These are phyloP conservation scores for Megalops atlanticus DNA, from an alignment of 2,113 vertebrate genomes.

Conservation along the genomic window DNA sequence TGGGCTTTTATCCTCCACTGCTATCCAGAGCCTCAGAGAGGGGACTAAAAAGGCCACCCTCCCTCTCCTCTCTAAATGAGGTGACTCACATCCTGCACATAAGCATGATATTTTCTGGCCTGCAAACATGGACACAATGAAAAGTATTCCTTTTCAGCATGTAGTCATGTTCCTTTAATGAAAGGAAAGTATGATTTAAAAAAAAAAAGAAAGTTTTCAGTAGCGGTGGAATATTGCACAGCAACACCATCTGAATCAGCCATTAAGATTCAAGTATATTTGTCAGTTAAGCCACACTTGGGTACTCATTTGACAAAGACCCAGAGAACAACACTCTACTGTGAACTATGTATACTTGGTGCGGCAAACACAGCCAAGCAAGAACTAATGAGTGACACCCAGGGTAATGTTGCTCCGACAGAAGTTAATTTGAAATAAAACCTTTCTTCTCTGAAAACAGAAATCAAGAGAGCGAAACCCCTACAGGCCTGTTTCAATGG, in stretches of 20 bases:
- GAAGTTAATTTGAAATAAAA: background rate
- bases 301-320: slow-evolving; percentile 59
- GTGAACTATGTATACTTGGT: background rate
- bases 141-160: background rate
- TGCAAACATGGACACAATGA: background rate
- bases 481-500: background rate
- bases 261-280: slow-evolving; percentile 69
- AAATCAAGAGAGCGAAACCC: background rate
- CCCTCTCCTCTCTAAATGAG: background rate
- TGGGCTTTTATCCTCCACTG: slow-evolving; percentile 44
- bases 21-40: slow-evolving; percentile 35
- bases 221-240: slow-evolving; percentile 43
- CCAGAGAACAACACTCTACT: slow-evolving; percentile 47
- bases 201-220: background rate
- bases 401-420: background rate
- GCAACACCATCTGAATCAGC: slow-evolving; percentile 61
- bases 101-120: background rate
- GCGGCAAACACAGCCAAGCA: background rate
- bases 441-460: background rate
- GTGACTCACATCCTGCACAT: background rate
- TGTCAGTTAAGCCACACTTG: slow-evolving; percentile 52
- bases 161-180: no score
- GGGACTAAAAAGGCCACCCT: slow-evolving; percentile 13
- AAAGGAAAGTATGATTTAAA: background rate
- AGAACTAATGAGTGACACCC: background rate